Conservation (phyloP, 2,888 invertebrate genomes). For the Meteorus cinctellus region DNA sequence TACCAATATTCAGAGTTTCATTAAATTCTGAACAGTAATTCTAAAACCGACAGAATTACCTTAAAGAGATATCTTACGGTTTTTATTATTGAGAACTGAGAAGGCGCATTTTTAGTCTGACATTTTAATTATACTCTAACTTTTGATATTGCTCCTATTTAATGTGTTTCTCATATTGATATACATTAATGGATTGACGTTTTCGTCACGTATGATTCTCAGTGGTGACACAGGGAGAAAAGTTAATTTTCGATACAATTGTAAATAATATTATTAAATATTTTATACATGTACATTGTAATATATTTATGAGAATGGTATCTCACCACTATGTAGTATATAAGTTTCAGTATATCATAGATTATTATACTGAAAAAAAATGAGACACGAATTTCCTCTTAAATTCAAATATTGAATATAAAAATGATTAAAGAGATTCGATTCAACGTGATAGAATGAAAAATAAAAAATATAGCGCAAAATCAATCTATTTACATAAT, state of each 20-base stretch:
- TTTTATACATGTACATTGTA: slow-evolving; percentile 66
- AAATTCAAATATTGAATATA: slow-evolving; percentile 38
- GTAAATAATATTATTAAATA: slow-evolving; percentile 68
- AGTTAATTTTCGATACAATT: slow-evolving; percentile 58
- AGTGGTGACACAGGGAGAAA: not conserved
- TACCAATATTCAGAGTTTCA: too few relatives aligned
- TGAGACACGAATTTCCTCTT: not conserved
- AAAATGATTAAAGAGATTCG: slow-evolving; percentile 36
- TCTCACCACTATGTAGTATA: slow-evolving; percentile 56
- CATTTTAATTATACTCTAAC: too few relatives aligned
- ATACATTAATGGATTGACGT: too few relatives aligned
- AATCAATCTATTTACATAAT: slow-evolving; percentile 65
- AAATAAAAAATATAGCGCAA: slow-evolving; percentile 30
- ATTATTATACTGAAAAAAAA: too few relatives aligned
- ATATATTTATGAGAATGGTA: slow-evolving; percentile 62
- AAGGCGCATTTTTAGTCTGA: not conserved
- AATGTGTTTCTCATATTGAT: too few relatives aligned
- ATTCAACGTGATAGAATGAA: slow-evolving; percentile 37
- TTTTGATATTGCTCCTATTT: too few relatives aligned
- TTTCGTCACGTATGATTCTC: too few relatives aligned
- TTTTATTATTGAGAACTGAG: not conserved
- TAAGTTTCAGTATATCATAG: slow-evolving; percentile 43
- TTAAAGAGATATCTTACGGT: not conserved
- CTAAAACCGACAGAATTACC: too few relatives aligned
- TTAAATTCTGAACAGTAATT: too few relatives aligned